Conservation (phyloP, 2,797 vertebrate genomes). For the Liparis tanakae region DNA sequence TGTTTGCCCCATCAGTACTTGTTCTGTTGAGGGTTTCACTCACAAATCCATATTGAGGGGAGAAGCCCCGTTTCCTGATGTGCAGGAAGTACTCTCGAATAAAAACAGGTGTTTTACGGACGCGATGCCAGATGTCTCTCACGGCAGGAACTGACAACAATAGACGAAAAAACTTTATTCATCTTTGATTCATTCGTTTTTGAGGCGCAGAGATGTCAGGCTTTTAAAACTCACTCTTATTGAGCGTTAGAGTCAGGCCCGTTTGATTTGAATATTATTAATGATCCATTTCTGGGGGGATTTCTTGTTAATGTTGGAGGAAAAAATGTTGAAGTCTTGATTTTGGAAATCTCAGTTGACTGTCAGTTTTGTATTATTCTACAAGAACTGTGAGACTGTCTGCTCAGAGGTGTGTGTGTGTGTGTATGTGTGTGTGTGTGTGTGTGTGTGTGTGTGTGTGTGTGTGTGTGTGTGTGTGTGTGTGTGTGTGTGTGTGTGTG, state of each 20-base stretch:
- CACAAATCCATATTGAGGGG: constrained; percentile 17
- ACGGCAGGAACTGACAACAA: not conserved
- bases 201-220: not conserved
- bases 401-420: no score
- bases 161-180: not conserved
- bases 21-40: constrained; percentile 29
- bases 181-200: not conserved
- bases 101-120: constrained; percentile 24
- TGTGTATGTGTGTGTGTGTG: no score
- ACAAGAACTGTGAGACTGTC: no score
- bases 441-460: no score
- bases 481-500: no score
- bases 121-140: not conserved
- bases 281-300: not conserved
- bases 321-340: not conserved
- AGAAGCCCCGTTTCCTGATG: constrained; percentile 20
- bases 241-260: not conserved
- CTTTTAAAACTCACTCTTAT: not conserved
- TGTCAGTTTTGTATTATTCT: not conserved
- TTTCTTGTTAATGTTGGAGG: not conserved
- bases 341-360: not conserved
- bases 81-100: not conserved
- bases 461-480: no score
- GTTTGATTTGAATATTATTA: no score
- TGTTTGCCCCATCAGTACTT: not conserved